These are phyloP conservation scores for Petrocephalus microphthalmus DNA, from an alignment of 2,113 vertebrate species.

Conservation along the genomic window DNA sequence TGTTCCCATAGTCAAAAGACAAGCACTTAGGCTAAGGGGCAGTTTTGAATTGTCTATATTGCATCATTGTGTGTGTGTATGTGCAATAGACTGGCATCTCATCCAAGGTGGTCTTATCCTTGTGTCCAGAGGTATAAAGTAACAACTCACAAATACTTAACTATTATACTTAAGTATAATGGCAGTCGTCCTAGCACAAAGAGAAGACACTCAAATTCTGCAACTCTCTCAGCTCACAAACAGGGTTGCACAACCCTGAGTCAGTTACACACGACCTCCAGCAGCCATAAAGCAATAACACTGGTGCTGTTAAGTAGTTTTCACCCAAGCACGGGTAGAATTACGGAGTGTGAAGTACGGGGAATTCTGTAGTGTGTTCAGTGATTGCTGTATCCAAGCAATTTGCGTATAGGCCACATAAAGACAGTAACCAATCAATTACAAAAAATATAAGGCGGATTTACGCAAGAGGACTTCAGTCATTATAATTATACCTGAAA, in stretches of 20 bases:
- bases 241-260: neutral
- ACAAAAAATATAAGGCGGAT: neutral
- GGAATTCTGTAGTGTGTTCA: neutral
- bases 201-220: too few relatives aligned
- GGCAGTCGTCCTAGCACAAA: too few relatives aligned
- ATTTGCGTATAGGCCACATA: neutral
- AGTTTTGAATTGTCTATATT: too few relatives aligned
- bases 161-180: too few relatives aligned
- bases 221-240: too few relatives aligned
- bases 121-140: too few relatives aligned
- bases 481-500: neutral
- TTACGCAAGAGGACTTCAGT: neutral
- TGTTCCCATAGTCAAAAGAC: too few relatives aligned
- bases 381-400: neutral
- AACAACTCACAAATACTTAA: too few relatives aligned
- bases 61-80: too few relatives aligned
- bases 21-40: too few relatives aligned
- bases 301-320: neutral
- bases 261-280: neutral
- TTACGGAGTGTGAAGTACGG: neutral
- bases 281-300: neutral
- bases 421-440: neutral
- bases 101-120: too few relatives aligned
- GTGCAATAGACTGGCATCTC: too few relatives aligned
- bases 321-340: neutral